phyloP scores from a whole-genome alignment of 92 coral and sea anemone species.

The Heteractis magnifica region DNA sequence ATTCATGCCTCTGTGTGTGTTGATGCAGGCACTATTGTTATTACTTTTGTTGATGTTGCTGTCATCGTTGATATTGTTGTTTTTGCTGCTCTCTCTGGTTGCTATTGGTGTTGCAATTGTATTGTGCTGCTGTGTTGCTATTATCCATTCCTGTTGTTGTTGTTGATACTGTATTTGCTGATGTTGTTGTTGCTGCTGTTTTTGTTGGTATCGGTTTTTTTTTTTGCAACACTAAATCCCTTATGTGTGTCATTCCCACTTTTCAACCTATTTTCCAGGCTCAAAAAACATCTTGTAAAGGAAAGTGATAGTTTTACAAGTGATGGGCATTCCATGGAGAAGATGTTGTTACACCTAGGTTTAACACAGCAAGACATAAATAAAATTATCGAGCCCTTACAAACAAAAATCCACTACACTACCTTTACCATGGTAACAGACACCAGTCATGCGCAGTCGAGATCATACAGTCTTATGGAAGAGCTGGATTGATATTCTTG shows the following conservation, averaged over 20 bases:
- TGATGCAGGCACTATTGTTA: no score
- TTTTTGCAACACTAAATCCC: neutral
- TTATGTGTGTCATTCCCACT: neutral
- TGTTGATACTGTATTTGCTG: no score
- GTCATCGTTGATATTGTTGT: neutral
- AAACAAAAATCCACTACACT: neutral
- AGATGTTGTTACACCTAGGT: slow-evolving; percentile 12
- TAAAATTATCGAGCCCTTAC: neutral
- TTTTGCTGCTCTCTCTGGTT: no score
- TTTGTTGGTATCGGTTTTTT: no score
- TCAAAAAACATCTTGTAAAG: neutral
- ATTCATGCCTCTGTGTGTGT: no score
- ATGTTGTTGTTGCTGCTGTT: no score
- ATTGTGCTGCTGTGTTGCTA: no score
- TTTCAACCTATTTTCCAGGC: slow-evolving; percentile 9
- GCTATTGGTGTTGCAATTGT: no score
- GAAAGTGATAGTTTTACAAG: neutral
- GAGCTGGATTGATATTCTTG: slow-evolving; percentile 32
- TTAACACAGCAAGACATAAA: slow-evolving; percentile 20
- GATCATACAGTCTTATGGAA: slow-evolving; percentile 52
- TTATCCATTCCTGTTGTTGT: no score
- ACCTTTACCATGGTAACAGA: neutral
- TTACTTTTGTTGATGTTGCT: no score
- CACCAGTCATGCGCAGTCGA: slow-evolving; percentile 8
- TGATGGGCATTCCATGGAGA: neutral